Evolutionary conservation across 2,888 invertebrate species (phyloP), one percentile per base, ranked within the genome.

Genomic region (Coenonympha arcania): DNA sequence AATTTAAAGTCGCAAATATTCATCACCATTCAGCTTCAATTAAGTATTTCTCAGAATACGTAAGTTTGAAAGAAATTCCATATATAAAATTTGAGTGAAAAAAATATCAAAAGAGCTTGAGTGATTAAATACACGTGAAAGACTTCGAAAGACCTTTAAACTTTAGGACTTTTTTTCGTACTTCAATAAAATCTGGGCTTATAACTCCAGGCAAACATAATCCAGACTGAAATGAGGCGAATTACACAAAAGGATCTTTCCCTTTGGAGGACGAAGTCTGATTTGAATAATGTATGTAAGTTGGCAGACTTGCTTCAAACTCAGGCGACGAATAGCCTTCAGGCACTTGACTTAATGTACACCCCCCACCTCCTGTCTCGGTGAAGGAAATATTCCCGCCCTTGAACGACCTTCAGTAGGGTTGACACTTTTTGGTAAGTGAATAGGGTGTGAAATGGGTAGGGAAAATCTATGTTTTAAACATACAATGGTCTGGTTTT

Each of bases 211-310:
- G n/a, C 34, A 34, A 18, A 34, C 34, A 18, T 36, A 20, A 19
- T n/a, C 19, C 4, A 9, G 16, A 26, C 13, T 31, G 9, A 42
- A 43, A 19, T 31, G 6, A 31, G 31, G n/a, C n/a, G n/a, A 42
- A 42, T 22, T 31, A 22, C 15, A 33, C 31, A 43, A 31, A 33
- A 31, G 13, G 15, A 15, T 15, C n/a, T n/a, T n/a, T n/a, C n/a
- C n/a, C n/a, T n/a, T n/a, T n/a, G 22, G 15, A 31, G 40, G 40
- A 13, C 15, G 22, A 43, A 43, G 22, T 43, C 20, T 43, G 43
- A 34, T 44, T 44, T 44, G 22, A 22, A 44, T 44, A 44, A 44
- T 44, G 18, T 44, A 44, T 44, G 33, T 33, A 44, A 36, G 44
- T 44, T 34, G 34, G 44, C 44, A 34, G 44, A 26, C 44, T 44